Base-by-base conservation (phyloP, 2,888 invertebrate species). In the Belgica antarctica region DNA sequence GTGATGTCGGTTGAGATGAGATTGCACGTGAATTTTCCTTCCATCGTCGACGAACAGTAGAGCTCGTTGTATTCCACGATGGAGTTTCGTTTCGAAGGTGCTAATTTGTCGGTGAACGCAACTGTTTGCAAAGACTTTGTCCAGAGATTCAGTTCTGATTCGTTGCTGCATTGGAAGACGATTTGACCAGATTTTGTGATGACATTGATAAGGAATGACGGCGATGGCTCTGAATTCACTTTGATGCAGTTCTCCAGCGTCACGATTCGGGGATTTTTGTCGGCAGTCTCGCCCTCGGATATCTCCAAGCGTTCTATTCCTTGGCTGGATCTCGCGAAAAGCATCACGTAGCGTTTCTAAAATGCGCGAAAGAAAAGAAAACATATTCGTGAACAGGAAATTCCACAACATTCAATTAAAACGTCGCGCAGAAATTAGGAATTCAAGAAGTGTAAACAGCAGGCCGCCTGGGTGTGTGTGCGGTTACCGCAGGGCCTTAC, bases 221-320 rank as follows among this genome's bases (percentile, higher is more conserved):
- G 85, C 79, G 84, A 81, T 77, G 84, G 83, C 77, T 80, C 79
- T 78, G 87, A 85, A 72, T 86, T 85, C 76, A 94, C 92, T 84
- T 94, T 94, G 47, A 93, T 87, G 78, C 93, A 93, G 77, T 92
- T 90, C 81, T 92, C 92, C 69, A 94, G 83, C 0, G 92, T 90
- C 72, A 94, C 87, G 72, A 93, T 92, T 77, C 87, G 87, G 31
- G 88, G 86, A 75, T 87, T 86, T 72, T 83, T 80, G 76, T 91
- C 90, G 12, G 2, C 41, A 73, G 90, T 90, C 78, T 88, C 87
- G 75, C 83, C 86, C 74, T 94, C 94, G 78, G 89, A 92, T 73
- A 94, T 87, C 83, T 94, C 94, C 71, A 94, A 82, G 57, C 94
- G 83, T 77, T 91, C 89, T 73, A 93, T 89, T 25, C 94, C 94